Evolutionary conservation across 2,797 vertebrate species (phyloP), one percentile per base, ranked within the genome.

Genomic region (Clarias pachynema): DNA sequence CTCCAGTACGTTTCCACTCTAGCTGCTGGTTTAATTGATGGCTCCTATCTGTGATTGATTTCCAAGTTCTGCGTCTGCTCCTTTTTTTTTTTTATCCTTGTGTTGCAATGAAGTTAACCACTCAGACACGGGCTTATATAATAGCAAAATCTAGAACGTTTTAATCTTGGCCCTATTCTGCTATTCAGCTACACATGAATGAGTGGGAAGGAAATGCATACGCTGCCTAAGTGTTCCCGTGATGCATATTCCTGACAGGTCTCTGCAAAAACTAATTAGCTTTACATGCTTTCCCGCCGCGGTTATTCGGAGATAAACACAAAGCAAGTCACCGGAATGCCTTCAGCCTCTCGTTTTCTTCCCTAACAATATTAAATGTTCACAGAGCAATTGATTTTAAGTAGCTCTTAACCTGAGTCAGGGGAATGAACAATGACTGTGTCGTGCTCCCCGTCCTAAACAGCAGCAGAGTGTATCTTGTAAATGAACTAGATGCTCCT

Each of bases 391-490:
- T 93, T 94, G 91, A 92, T 94, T 93, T 87, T 82, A 88, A 90
- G 83, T 87, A 92, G 92, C 89, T 93, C 91, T 91, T 92, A 84
- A 79, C 73, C 72, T 68, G 84, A 89, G 86, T 90, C 90, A 86
- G 66, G 56, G 59, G 91, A 90, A 92, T 91, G 89, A 93, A 89
- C 90, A 89, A 87, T 91, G 85, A 87, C 89, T 92, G 93, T 93
- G 91, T 94, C 86, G 89, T 88, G 87, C 68, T 86, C 26, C 31
- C 74, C 81, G 86, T 69, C 9, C 89, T 86, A 85, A 40, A 88
- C 89, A 88, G 86, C 88, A 72, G 90, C 91, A 91, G 92, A 93
- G 91, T 91, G 88, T 87, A 90, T 90, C 91, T 91, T 79, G 92
- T 94, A 93, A 94, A 94, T 93, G 86, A 91, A 88, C 86, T 78